A percentile compares a stretch with the other conserved stretches of the same genome.
phyloP scores from a whole-genome alignment of 2,888 invertebrate genomes.

The Drosophila multiciliata region DNA sequence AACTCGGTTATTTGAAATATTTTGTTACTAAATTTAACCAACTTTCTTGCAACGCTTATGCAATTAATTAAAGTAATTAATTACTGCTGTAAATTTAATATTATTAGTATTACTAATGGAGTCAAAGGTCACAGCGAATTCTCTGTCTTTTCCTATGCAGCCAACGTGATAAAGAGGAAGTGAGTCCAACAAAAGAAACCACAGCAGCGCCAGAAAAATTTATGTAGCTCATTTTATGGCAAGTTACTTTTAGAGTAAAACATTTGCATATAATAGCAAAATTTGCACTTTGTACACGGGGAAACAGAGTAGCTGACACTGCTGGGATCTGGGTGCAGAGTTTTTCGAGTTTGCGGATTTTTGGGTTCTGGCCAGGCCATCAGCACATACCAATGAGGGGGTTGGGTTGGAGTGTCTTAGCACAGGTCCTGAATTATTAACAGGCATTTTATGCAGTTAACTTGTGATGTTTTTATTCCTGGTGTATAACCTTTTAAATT shows the following conservation, averaged over 20 bases:
- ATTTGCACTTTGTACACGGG: slow-evolving; percentile 50
- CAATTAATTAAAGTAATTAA: background rate
- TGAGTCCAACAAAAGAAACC: slow-evolving; percentile 12
- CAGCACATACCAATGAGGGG: slow-evolving; percentile 23
- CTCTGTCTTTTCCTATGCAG: background rate
- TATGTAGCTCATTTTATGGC: slow-evolving; percentile 68
- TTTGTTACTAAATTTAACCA: background rate
- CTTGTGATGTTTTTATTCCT: slow-evolving; percentile 29
- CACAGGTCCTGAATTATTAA: slow-evolving; percentile 73
- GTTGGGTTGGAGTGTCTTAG: slow-evolving; percentile 17
- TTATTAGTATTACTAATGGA: background rate
- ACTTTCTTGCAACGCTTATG: background rate
- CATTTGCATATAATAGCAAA: slow-evolving; percentile 72
- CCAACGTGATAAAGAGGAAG: slow-evolving; percentile 13
- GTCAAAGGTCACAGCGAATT: background rate
- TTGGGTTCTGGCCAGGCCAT: slow-evolving; percentile 1
- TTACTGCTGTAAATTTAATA: background rate
- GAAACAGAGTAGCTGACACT: slow-evolving; percentile 55
- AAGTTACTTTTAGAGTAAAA: slow-evolving; percentile 45
- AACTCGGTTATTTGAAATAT: background rate
- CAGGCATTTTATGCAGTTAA: slow-evolving; percentile 61
- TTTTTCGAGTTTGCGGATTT: background rate
- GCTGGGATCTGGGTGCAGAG: slow-evolving; percentile 20
- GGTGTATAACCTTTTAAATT: slow-evolving; percentile 57
- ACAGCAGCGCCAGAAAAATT: slow-evolving; percentile 43